These are phyloP conservation scores for Ianthella basta DNA, from an alignment of 37 sponge, comb jelly and placozoan species.

Conservation along the genomic window DNA sequence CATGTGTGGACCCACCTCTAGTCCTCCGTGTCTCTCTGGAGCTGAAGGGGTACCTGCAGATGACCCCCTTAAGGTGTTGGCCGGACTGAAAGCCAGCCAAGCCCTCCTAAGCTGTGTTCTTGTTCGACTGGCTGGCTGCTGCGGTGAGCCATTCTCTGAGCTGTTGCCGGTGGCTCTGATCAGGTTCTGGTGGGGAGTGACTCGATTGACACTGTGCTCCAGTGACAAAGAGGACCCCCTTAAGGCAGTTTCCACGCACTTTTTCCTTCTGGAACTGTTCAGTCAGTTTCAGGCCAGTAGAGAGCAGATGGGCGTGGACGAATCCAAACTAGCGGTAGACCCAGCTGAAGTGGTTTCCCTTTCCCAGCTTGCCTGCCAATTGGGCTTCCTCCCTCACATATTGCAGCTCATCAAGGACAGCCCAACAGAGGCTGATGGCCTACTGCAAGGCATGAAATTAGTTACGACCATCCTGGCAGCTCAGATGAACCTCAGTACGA, in stretches of 20 bases:
- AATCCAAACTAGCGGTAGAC: not conserved
- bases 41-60: not conserved
- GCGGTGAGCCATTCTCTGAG: not conserved
- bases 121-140: not conserved
- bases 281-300: not conserved
- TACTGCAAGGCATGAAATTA: not conserved
- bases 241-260: not conserved
- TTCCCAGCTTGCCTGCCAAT: not conserved
- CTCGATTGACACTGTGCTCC: not conserved
- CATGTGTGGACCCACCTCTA: not conserved
- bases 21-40: not conserved
- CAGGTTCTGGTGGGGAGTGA: conserved; percentile 6
- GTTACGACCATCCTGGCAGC: conserved; percentile 10
- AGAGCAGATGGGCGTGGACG: not conserved
- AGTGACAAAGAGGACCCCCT: not conserved
- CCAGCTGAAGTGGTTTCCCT: not conserved
- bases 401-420: not conserved
- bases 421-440: not conserved
- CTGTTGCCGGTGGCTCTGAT: not conserved
- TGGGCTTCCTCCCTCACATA: not conserved
- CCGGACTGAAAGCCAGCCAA: not conserved
- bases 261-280: not conserved
- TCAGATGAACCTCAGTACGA: not conserved
- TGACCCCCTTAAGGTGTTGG: not conserved
- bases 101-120: not conserved